Evolutionary conservation across 2,797 vertebrate genomes (phyloP), one percentile per base, ranked within the genome.

Genomic region (Lutjanus campechanus): DNA sequence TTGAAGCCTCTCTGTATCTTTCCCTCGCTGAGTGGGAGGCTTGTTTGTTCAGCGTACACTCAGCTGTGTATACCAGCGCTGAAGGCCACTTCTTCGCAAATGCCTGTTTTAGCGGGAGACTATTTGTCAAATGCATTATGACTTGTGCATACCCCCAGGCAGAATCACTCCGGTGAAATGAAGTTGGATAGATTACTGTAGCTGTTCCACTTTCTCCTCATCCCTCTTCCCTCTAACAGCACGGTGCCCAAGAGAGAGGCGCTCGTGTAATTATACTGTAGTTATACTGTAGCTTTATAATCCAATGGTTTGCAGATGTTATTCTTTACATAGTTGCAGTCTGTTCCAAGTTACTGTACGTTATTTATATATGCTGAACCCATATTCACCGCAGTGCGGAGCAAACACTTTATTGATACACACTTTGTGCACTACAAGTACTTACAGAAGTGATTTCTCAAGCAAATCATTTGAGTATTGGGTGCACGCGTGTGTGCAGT

Each of bases 101-200:
- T 94, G 94, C 94, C 93, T 94, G 94, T 95, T 95, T 94, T 95
- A 93, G 92, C 89, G 84, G 91, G 92, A 94, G 93, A 95, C 94
- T 95, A 94, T 96, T 95, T 96, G 95, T 95, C 93, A 95, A 95
- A 96, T 94, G 95, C 95, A 95, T 95, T 94, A 96, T 94, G 95
- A 95, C 94, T 96, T 93, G 94, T 93, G 92, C 89, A 89, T 95
- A 90, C 89, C 94, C 94, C 51, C 73, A 29, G 94, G 95, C 94
- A 85, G 90, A 93, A 94, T 95, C 91, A 93, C 94, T 93, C 91
- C 73, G 78, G 89, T 93, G 89, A 93, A 93, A 94, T 93, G 93
- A 95, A 96, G 94, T 94, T 94, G 93, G 94, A 94, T 94, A 95
- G 92, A 95, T 95, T 95, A 94, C 92, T 93, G 91, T 91, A 94